Evolutionary conservation across 2,888 invertebrate species (phyloP).

Genomic region (Luperina testacea): DNA sequence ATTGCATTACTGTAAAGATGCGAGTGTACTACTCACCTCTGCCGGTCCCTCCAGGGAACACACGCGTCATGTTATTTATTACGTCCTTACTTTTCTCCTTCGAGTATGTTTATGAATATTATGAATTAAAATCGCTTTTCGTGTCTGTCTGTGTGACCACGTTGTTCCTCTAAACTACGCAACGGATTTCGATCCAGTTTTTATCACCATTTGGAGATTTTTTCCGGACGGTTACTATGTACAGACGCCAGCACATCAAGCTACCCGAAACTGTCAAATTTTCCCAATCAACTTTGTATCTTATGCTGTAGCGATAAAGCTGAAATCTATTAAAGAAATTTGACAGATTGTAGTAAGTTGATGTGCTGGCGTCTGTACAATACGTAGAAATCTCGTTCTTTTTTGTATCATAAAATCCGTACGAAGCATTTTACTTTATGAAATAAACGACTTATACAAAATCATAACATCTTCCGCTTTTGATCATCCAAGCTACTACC

Average conservation of each 20-base stretch:
- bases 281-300: too few relatives aligned
- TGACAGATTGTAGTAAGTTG: too few relatives aligned
- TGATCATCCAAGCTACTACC: constrained; percentile 16
- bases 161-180: background rate
- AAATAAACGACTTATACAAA: background rate
- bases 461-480: background rate
- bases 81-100: too few relatives aligned
- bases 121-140: too few relatives aligned
- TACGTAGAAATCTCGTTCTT: background rate
- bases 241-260: too few relatives aligned
- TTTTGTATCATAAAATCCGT: too few relatives aligned
- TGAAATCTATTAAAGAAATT: too few relatives aligned
- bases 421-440: background rate
- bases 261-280: too few relatives aligned
- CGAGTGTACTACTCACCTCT: background rate
- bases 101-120: too few relatives aligned
- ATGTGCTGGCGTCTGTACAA: too few relatives aligned
- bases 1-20: background rate
- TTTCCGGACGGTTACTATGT: background rate
- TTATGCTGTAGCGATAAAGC: too few relatives aligned
- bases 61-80: background rate
- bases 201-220: background rate
- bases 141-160: too few relatives aligned
- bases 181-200: background rate
- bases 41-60: background rate